phyloP scores from a whole-genome alignment of 2,888 invertebrate species.

The Arrhopalites spinosus region DNA sequence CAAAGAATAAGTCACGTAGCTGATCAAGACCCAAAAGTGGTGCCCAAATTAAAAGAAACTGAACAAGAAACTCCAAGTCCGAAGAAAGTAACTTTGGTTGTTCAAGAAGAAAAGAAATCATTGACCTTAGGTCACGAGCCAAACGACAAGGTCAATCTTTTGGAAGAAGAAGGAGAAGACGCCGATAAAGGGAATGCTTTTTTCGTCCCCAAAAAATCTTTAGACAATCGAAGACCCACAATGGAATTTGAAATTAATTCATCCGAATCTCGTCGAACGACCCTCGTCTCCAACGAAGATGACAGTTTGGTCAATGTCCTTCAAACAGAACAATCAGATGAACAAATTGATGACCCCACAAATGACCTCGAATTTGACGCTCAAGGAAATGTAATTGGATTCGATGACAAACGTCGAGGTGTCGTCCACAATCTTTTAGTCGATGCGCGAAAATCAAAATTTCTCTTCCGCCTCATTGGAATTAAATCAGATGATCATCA shows the following conservation, averaged over 20 bases:
- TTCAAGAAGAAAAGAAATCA: not conserved
- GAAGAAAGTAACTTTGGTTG: too few species aligned
- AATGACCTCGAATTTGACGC: constrained; percentile 2
- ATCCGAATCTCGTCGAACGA: not conserved
- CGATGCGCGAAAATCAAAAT: constrained; percentile 14
- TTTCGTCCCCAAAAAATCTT: too few species aligned
- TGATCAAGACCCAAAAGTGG: not conserved
- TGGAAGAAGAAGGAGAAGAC: constrained; percentile 8
- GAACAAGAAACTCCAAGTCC: not conserved
- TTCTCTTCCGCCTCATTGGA: constrained; percentile 10
- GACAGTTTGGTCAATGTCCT: not conserved
- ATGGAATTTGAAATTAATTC: too few species aligned
- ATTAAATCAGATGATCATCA: not conserved
- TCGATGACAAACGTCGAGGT: not conserved
- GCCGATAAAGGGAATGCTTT: too few species aligned
- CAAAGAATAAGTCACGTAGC: too few species aligned
- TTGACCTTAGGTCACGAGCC: too few species aligned
- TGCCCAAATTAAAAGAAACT: not conserved
- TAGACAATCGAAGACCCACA: too few species aligned
- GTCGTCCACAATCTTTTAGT: not conserved
- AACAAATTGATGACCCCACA: not conserved
- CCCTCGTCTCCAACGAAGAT: not conserved
- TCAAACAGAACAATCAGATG: not conserved
- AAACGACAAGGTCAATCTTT: too few species aligned
- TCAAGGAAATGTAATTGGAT: not conserved